These are phyloP conservation scores for Pomatorhinus ruficollis DNA, from an alignment of 2,113 vertebrate species.

Conservation along the genomic window DNA sequence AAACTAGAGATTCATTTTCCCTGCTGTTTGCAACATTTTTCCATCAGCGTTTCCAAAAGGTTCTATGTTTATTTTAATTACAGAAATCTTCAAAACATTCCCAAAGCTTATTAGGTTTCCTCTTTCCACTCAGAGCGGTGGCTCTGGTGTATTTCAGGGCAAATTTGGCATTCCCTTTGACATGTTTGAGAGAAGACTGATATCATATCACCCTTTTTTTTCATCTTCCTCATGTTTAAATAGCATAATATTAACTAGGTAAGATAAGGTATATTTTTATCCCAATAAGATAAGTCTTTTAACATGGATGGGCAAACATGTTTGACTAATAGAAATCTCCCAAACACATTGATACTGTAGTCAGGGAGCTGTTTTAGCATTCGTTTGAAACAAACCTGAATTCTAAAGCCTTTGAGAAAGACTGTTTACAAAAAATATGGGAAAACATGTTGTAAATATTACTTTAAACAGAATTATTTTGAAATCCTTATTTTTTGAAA, in stretches of 20 bases:
- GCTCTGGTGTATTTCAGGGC: background rate
- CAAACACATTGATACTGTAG: background rate
- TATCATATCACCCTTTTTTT: background rate
- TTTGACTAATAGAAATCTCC: background rate
- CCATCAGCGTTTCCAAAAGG: background rate
- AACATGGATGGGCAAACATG: background rate
- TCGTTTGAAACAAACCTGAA: background rate
- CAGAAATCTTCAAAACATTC: background rate
- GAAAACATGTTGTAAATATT: background rate
- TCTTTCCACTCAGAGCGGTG: background rate
- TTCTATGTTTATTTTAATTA: background rate
- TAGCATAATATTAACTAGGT: background rate
- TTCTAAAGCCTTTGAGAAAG: background rate
- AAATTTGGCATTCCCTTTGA: background rate
- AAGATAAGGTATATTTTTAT: background rate
- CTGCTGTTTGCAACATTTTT: background rate
- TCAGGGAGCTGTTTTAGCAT: background rate
- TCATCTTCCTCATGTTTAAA: background rate
- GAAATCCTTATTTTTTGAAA: background rate
- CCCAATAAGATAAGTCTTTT: background rate
- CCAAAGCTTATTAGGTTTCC: background rate
- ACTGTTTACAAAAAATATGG: background rate
- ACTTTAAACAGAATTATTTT: background rate
- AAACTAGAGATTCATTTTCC: background rate
- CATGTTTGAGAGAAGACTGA: background rate